Percentiles rank a stretch among this genome's conserved stretches.
Conservation (phyloP, 2,113 vertebrate genomes). For the Paradoxurus hermaphroditus region DNA sequence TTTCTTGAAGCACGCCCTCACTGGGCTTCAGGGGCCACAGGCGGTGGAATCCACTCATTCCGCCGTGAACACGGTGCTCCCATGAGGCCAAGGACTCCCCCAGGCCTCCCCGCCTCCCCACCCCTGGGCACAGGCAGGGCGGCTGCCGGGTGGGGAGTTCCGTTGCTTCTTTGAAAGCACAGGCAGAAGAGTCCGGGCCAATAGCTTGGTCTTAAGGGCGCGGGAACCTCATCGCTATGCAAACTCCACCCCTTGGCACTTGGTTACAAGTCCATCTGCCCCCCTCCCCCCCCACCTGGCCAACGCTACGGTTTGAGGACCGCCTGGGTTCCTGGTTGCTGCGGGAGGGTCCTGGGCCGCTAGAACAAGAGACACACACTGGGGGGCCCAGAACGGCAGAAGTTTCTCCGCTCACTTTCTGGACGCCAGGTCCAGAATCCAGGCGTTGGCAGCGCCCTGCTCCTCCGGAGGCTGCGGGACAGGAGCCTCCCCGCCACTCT, state of each 20-base stretch:
- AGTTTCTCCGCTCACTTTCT: background rate
- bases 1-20: too few relatives aligned
- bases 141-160: background rate
- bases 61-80: background rate
- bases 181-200: background rate
- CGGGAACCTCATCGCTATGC: background rate
- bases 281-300: background rate
- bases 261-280: accelerated
- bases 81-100: background rate
- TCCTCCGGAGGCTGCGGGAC: background rate
- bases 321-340: background rate
- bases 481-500: background rate
- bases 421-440: background rate
- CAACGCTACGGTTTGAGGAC: accelerated
- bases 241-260: accelerated
- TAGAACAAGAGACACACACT: background rate
- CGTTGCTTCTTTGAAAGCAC: background rate
- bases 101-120: background rate
- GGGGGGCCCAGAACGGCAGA: background rate
- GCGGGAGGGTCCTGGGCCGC: accelerated
- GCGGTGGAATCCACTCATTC: background rate
- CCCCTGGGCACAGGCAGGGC: background rate
- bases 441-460: accelerated
- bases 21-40: background rate
- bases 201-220: accelerated